Base-by-base conservation (phyloP, 1,140 invertebrate species). In the Drosophila kikkawai region DNA sequence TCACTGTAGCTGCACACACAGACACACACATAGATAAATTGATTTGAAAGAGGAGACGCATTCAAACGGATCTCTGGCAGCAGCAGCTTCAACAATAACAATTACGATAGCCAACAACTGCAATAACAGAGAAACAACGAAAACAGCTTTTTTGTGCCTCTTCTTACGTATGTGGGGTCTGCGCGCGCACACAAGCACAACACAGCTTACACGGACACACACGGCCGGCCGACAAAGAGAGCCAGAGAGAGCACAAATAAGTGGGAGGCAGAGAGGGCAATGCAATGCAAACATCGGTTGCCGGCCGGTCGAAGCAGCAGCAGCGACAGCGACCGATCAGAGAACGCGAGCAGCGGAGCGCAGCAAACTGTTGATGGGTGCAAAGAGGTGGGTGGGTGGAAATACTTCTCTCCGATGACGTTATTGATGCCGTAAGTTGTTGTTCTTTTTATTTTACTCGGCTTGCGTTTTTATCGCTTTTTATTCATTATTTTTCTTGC, bases 371-470 rank as follows among this genome's bases (percentile, higher is more conserved):
- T 42, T 71, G 55, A 71, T 36, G 66, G 45, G 34, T 19, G 26
- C 12, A 19, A 51, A 22, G 7, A 36, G 11, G 36, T 13, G 47
- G 45, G 22, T 26, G 11, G n/a, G 11, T 13, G 19, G 29, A 15
- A 32, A 59, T 34, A 55, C 50, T 57, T 50, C 61, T 48, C 32
- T 67, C 78, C 58, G 48, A 85, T 86, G 82, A 86, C 82, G 82
- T 82, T 85, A 81, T 82, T 69, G 78, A 86, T 85, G 82, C 57
- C 82, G 61, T 86, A 85, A 86, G 79, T 76, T 67, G 71, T 61
- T 29, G 26, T 29, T 29, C 26, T 68, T 3, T 22, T 53, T 63
- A n/a, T 26, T 65, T 34, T 22, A 12, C 64, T 37, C 7, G 2
- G 15, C 44, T 41, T 57, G 39, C 19, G 13, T 41, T 22, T 32